Evolutionary conservation across 2,797 vertebrate species (phyloP).

Genomic region (Buceros bicornis): DNA sequence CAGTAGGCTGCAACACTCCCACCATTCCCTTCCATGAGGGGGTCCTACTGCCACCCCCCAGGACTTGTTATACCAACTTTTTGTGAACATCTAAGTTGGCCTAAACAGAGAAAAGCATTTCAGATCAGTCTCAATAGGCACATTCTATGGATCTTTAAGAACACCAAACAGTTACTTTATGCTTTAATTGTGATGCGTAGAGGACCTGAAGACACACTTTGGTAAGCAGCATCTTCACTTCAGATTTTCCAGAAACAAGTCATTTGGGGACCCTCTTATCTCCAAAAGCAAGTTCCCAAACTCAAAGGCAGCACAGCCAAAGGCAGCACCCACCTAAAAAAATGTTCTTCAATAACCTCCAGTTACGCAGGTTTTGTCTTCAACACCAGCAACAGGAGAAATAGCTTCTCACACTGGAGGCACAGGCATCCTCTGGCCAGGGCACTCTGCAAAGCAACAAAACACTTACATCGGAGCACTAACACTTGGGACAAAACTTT

Average conservation of each 20-base stretch:
- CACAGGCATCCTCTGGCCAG: background rate
- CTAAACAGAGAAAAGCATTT: background rate
- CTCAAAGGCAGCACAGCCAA: background rate
- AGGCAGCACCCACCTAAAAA: background rate
- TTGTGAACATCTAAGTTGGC: fast-evolving
- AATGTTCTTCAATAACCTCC: background rate
- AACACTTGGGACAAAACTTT: background rate
- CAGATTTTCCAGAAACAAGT: background rate
- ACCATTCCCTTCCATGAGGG: background rate
- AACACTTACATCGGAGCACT: background rate
- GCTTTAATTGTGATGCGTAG: background rate
- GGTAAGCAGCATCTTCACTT: background rate
- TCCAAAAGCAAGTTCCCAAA: background rate
- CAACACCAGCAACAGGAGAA: background rate
- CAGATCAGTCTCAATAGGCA: background rate
- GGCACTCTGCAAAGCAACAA: background rate
- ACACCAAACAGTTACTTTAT: background rate
- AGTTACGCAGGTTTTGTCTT: background rate
- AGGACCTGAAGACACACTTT: background rate
- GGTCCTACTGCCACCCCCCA: background rate
- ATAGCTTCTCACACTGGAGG: background rate
- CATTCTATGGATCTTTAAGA: background rate
- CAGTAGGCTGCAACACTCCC: constrained; percentile 9
- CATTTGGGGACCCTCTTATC: background rate
- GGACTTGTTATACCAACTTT: fast-evolving